These are phyloP conservation scores for Elanus axillaris DNA, from an alignment of 2,113 vertebrate genomes.

Conservation along the genomic window DNA sequence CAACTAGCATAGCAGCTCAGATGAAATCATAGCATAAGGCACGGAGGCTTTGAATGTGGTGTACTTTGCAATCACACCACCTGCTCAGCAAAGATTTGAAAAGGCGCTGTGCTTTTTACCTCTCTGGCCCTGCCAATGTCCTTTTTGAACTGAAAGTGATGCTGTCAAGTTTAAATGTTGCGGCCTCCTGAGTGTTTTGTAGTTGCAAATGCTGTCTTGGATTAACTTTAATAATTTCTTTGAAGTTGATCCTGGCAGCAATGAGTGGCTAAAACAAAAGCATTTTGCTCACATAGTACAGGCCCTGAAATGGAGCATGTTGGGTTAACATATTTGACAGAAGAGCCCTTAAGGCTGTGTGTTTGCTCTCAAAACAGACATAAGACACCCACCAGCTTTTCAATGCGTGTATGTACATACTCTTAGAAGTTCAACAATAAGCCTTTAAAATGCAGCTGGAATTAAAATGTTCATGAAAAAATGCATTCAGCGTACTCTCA, in stretches of 20 bases:
- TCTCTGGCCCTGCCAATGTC: background rate
- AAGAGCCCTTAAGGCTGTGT: slow-evolving; percentile 47
- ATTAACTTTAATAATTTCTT: slow-evolving; percentile 41
- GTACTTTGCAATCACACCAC: background rate
- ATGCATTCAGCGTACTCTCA: background rate
- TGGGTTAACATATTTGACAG: slow-evolving; percentile 18
- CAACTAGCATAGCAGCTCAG: background rate
- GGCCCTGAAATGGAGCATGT: background rate
- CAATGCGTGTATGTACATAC: slow-evolving; percentile 22
- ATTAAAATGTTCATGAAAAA: slow-evolving; percentile 23
- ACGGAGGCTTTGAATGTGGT: background rate
- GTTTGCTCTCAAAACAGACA: slow-evolving; percentile 53
- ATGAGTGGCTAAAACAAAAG: slow-evolving; percentile 7
- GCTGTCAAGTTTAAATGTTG: background rate
- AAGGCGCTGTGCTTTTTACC: background rate
- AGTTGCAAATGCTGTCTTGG: slow-evolving; percentile 7
- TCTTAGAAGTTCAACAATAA: slow-evolving; percentile 55
- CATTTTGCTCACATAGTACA: background rate
- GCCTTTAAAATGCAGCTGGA: slow-evolving; percentile 52
- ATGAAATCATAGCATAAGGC: background rate
- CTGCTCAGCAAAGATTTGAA: background rate
- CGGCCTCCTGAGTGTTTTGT: background rate
- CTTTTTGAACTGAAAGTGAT: background rate
- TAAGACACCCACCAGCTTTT: slow-evolving; percentile 47
- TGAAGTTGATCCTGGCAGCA: slow-evolving; percentile 33